Percentiles rank a stretch among this genome's conserved stretches.
phyloP scores from a whole-genome alignment of 2,888 invertebrate species.

The Antitype chi region DNA sequence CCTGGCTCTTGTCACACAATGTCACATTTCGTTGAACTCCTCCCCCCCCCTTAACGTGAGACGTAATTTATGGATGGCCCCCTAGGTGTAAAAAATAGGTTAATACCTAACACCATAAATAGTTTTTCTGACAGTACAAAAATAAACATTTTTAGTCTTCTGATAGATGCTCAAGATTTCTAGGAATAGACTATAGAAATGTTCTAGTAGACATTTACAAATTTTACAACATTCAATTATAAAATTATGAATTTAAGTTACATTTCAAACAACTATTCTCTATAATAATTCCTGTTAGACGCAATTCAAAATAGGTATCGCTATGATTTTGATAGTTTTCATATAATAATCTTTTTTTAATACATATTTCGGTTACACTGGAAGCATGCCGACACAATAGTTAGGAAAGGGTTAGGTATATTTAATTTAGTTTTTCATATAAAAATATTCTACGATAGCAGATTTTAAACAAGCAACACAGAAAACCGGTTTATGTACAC shows the following conservation, averaged over 20 bases:
- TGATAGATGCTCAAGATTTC: not conserved
- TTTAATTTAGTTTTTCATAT: not conserved
- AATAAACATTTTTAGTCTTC: slow-evolving; percentile 25
- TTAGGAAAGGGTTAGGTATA: not conserved
- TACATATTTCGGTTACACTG: not conserved
- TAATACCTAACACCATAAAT: slow-evolving; percentile 50
- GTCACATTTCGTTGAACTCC: too few relatives aligned
- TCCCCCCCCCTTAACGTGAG: too few relatives aligned
- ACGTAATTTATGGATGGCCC: too few relatives aligned
- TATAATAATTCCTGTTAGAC: not conserved
- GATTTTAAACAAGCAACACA: slow-evolving; percentile 23
- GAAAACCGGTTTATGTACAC: slow-evolving; percentile 55
- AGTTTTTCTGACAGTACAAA: slow-evolving; percentile 39
- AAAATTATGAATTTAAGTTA: slow-evolving; percentile 22
- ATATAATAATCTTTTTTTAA: not conserved
- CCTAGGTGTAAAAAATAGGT: slow-evolving; percentile 37
- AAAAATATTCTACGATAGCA: not conserved
- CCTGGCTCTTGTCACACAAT: too few relatives aligned
- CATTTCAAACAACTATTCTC: not conserved
- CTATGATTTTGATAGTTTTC: not conserved
- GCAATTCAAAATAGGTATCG: not conserved
- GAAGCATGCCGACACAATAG: not conserved
- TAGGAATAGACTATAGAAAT: slow-evolving; percentile 5
- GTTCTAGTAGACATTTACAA: slow-evolving; percentile 24
- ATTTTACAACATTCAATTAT: slow-evolving; percentile 35